Evolutionary conservation across 2,888 invertebrate genomes (phyloP), one percentile per base, ranked within the genome.

Genomic region (Clivina fossor): DNA sequence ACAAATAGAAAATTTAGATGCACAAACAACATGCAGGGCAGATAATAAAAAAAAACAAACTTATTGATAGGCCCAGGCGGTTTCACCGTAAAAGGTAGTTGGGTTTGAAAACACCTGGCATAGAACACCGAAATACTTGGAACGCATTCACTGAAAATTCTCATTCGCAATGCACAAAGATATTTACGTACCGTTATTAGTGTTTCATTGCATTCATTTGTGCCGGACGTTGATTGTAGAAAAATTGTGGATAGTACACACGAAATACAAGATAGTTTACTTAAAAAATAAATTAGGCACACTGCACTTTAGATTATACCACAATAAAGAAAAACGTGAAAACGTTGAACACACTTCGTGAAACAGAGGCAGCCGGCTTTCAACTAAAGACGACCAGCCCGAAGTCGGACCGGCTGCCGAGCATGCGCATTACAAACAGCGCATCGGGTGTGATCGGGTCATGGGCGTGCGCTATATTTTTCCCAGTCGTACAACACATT

Each of bases 291-390:
- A 7, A 13, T 43, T n/a, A 8, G 16, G 22, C 11, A n/a, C n/a
- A 22, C 22, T 19, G n/a, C 43, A 43, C 43, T 43, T 24, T 11
- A n/a, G n/a, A n/a, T n/a, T 13, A 43, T 7, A 24, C 9, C 9
- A 7, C 24, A 43, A 22, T 26, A 9, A 43, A 24, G 26, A 24
- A 24, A 43, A 11, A 43, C 43, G 26, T n/a, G n/a, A n/a, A n/a
- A n/a, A n/a, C n/a, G n/a, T n/a, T n/a, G n/a, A n/a, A n/a, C n/a
- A 43, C 24, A 43, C 43, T 11, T 26, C 26, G 26, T 20, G 11
- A 22, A 22, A 9, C 20, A 43, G 13, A 43, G 26, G 26, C 43
- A 43, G 26, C 43, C 43, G 43, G 43, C 43, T 26, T 43, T 13
- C 43, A 43, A 43, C 11, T 43, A 26, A 43, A 43, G 15, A 24